phyloP scores from a whole-genome alignment of 2,113 vertebrate genomes.

The Siniperca knerii region DNA sequence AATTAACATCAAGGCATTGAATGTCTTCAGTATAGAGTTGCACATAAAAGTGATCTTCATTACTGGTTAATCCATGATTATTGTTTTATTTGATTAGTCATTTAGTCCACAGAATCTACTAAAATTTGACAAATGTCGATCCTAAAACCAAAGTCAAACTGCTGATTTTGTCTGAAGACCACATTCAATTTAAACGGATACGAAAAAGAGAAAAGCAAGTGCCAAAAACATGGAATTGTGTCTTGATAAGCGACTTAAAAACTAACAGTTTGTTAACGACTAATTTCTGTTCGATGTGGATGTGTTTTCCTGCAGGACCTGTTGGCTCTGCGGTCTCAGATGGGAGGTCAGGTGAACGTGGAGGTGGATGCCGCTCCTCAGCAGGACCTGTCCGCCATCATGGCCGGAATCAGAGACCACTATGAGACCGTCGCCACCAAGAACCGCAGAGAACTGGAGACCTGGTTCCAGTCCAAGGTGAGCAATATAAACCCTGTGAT shows the following conservation, averaged over 20 bases:
- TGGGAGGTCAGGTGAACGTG: conserved; percentile 78
- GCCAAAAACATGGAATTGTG: not conserved
- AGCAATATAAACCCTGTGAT: not conserved
- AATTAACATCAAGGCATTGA: too few species aligned
- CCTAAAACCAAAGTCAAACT: not conserved
- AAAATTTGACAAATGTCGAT: not conserved
- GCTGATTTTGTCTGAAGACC: not conserved
- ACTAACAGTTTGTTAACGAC: not conserved
- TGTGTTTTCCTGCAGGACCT: conserved; percentile 64
- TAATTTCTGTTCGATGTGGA: not conserved
- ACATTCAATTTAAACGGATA: not conserved
- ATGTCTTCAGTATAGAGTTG: too few species aligned
- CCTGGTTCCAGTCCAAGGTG: conserved; percentile 77
- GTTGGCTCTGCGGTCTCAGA: conserved; percentile 20
- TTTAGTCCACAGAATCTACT: not conserved
- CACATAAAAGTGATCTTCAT: too few species aligned
- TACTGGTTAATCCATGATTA: too few species aligned
- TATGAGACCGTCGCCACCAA: conserved; percentile 86
- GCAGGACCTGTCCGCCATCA: conserved; percentile 62
- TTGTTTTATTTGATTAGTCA: too few species aligned
- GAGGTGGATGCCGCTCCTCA: conserved; percentile 78
- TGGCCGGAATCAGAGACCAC: conserved; percentile 82
- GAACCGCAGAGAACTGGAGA: conserved; percentile 84
- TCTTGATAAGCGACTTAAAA: not conserved
- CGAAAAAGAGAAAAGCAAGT: not conserved